Evolutionary conservation across 2,113 vertebrate species (phyloP).

Genomic region (Alligator sinensis): DNA sequence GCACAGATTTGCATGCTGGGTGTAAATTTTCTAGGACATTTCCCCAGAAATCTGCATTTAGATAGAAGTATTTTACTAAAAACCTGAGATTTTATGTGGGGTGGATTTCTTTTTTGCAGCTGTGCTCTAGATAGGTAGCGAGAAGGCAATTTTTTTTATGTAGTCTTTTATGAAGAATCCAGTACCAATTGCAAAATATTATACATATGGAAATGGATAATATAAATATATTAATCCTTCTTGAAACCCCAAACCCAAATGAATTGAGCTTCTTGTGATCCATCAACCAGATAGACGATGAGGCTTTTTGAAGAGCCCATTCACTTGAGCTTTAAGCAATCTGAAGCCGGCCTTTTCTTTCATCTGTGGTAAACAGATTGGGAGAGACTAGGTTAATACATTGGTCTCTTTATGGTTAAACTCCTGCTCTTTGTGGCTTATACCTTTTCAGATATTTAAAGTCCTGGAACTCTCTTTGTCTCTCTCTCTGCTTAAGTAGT

Average conservation of each 20-base stretch:
- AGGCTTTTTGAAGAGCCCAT: neutral
- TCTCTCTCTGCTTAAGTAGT: constrained; percentile 13
- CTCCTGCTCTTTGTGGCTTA: constrained; percentile 26
- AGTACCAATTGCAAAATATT: constrained; percentile 24
- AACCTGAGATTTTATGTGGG: constrained; percentile 57
- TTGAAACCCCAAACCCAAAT: constrained; percentile 13
- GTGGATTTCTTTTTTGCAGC: neutral
- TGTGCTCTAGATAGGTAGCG: constrained; percentile 6
- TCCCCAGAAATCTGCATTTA: constrained; percentile 80
- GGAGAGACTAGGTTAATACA: neutral
- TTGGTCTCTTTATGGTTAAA: neutral
- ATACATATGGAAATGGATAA: neutral
- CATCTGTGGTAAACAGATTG: neutral
- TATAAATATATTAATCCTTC: constrained; percentile 5
- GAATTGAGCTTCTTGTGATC: neutral
- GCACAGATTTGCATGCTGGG: constrained; percentile 40
- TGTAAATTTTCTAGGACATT: constrained; percentile 62
- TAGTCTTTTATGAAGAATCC: constrained; percentile 32
- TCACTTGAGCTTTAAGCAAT: constrained; percentile 11
- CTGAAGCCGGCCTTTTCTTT: neutral
- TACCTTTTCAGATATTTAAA: constrained; percentile 3
- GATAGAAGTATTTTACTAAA: constrained; percentile 69
- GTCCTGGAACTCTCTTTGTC: neutral
- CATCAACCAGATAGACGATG: neutral
- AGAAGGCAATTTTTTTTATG: neutral